phyloP scores from a whole-genome alignment of 2,797 vertebrate species.

The Graptemys geographica region DNA sequence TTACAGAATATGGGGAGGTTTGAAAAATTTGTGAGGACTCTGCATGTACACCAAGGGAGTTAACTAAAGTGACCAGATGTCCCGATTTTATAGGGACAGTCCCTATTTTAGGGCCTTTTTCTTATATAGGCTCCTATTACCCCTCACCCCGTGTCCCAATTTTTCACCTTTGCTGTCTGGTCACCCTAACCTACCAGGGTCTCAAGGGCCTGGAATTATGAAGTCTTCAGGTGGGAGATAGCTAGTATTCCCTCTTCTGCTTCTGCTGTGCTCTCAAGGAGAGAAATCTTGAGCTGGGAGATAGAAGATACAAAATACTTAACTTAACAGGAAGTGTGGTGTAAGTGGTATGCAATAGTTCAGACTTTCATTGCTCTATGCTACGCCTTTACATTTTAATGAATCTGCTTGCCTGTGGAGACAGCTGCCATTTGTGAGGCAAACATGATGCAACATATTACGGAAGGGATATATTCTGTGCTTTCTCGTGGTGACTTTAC shows the following conservation, averaged over 20 bases:
- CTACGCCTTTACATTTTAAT: accelerated
- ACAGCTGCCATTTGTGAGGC: background rate
- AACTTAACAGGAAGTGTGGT: background rate
- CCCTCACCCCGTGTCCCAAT: too few relatives aligned
- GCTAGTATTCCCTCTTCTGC: background rate
- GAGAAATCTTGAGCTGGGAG: background rate
- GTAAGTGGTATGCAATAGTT: background rate
- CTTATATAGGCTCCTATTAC: too few relatives aligned
- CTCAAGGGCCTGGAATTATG: background rate
- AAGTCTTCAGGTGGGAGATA: background rate
- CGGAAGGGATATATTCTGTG: too few relatives aligned
- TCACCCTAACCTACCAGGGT: background rate
- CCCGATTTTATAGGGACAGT: too few relatives aligned
- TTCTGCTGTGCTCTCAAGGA: background rate
- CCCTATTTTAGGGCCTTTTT: too few relatives aligned
- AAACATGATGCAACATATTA: background rate
- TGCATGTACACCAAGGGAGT: background rate
- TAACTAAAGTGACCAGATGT: background rate
- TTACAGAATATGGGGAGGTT: background rate
- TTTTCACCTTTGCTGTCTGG: too few relatives aligned
- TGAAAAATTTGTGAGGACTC: background rate
- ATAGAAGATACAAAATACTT: background rate
- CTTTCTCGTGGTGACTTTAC: background rate
- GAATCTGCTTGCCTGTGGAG: too few relatives aligned
- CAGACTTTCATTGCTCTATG: background rate